These are phyloP conservation scores for Notodonta dromedarius DNA, from an alignment of 2,888 invertebrate species.

Conservation along the genomic window DNA sequence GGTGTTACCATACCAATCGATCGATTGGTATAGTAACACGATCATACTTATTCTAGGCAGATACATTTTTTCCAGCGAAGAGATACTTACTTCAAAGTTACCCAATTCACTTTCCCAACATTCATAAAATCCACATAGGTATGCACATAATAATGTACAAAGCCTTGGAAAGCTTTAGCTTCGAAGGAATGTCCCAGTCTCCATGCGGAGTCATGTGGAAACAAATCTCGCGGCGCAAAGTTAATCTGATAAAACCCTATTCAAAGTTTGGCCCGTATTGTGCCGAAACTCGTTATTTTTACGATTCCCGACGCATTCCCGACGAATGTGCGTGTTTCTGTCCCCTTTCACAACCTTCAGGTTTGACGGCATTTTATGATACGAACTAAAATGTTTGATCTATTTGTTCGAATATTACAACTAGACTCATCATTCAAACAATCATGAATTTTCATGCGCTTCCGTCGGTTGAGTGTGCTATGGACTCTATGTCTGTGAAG, in stretches of 20 bases:
- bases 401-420: background rate
- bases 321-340: conserved; percentile 33
- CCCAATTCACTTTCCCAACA: background rate
- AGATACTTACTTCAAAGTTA: background rate
- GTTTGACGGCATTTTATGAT: background rate
- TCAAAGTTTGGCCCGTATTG: conserved; percentile 44
- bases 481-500: no score
- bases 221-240: conserved; percentile 36
- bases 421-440: no score
- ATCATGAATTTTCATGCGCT: no score
- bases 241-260: conserved; percentile 45
- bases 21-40: no score
- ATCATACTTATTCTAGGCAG: no score
- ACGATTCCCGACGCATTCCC: conserved; percentile 36
- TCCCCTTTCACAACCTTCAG: background rate
- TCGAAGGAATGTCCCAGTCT: background rate
- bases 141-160: conserved; percentile 1
- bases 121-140: conserved; percentile 1
- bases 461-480: no score
- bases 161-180: background rate
- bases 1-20: no score
- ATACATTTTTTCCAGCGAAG: background rate
- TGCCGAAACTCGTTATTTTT: conserved; percentile 47
- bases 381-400: background rate
- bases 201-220: background rate